phyloP scores from a whole-genome alignment of 92 coral and sea anemone genomes.

The Scolanthus callimorphus region DNA sequence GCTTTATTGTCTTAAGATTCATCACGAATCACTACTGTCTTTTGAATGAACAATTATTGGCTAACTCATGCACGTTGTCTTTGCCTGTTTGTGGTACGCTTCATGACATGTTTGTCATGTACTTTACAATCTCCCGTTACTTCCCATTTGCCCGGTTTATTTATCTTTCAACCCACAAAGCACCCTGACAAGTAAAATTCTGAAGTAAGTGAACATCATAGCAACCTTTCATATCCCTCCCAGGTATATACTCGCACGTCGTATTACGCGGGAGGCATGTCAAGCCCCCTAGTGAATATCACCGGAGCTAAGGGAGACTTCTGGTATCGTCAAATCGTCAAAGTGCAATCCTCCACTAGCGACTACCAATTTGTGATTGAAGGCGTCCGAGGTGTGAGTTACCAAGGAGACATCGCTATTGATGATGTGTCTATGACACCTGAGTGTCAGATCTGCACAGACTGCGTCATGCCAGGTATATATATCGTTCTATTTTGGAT shows the following conservation, averaged over 20 bases:
- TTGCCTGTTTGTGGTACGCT: too few relatives aligned
- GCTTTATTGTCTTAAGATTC: too few relatives aligned
- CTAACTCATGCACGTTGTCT: too few relatives aligned
- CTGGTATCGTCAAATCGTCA: constrained; percentile 81
- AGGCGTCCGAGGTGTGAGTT: constrained; percentile 83
- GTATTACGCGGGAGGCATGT: constrained; percentile 50
- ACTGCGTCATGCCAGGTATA: constrained; percentile 64
- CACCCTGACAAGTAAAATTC: too few relatives aligned
- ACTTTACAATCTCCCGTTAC: too few relatives aligned
- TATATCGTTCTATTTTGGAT: too few relatives aligned
- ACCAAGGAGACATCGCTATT: constrained; percentile 92
- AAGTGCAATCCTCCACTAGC: constrained; percentile 35
- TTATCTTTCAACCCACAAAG: too few relatives aligned
- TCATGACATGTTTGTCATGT: too few relatives aligned
- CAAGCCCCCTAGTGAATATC: constrained; percentile 57
- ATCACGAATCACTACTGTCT: too few relatives aligned
- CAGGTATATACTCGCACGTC: constrained; percentile 41
- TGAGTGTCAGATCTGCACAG: constrained; percentile 70
- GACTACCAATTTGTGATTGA: constrained; percentile 95
- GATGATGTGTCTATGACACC: constrained; percentile 91
- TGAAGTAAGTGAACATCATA: too few relatives aligned
- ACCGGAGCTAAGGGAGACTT: constrained; percentile 88
- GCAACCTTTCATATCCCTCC: not conserved
- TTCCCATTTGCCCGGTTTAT: too few relatives aligned
- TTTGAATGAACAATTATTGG: too few relatives aligned